Conservation (phyloP, 2,888 invertebrate genomes). For the Stramonita haemastoma region DNA sequence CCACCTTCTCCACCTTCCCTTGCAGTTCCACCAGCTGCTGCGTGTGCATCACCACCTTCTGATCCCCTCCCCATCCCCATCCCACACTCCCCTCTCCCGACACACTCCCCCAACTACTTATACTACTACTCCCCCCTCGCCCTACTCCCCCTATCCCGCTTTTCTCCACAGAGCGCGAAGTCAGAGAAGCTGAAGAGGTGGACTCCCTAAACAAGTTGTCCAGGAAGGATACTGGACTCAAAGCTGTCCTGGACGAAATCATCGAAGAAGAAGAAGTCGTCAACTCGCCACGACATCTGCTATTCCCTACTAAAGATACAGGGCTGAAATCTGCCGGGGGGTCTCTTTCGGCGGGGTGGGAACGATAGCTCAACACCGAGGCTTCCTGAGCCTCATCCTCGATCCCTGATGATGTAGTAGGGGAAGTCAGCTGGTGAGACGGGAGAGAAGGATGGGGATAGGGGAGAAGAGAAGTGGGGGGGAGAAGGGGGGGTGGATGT, state of each 20-base stretch:
- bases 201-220: neutral
- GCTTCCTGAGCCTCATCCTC: neutral
- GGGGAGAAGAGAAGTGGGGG: neutral
- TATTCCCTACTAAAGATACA: too few species aligned
- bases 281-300: too few species aligned
- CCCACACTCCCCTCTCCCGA: too few species aligned
- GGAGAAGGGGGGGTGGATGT: neutral
- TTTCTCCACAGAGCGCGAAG: neutral
- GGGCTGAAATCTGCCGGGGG: neutral
- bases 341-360: neutral
- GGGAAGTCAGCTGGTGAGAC: neutral
- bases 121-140: too few species aligned
- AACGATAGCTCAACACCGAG: neutral
- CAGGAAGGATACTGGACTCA: neutral
- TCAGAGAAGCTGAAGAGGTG: neutral
- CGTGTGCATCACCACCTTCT: conserved; percentile 57
- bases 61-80: neutral
- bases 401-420: neutral
- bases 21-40: conserved; percentile 61
- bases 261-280: too few species aligned
- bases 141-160: too few species aligned
- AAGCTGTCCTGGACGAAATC: neutral
- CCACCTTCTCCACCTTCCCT: conserved; percentile 54
- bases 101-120: too few species aligned
- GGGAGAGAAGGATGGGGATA: too few species aligned